Base-by-base conservation (phyloP, 2,888 invertebrate genomes). In the Tigriopus californicus region DNA sequence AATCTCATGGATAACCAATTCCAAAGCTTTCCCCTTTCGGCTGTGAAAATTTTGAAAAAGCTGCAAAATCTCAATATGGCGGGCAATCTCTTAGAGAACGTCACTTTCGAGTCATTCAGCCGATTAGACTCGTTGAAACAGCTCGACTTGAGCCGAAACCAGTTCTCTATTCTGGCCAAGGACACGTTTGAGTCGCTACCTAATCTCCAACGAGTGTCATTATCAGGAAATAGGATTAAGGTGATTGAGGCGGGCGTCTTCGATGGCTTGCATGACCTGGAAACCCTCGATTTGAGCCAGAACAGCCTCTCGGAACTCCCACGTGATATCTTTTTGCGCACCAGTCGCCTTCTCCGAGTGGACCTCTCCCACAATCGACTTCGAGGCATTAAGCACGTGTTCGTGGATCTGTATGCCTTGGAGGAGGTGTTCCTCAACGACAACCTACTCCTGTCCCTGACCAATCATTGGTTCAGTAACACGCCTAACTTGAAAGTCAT, bases 171-270 rank as follows among this genome's bases (percentile, higher is more conserved):
- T 41, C 18, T 54, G 18, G 18, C 25, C 41, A 54, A 33, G 54
- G 40, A 54, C 15, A 54, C 54, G 6, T 61, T 63, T 24, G 55
- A 60, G 18, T 55, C 55, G 10, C 46, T 59, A 20, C 58, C 63
- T 22, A 63, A 63, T 48, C 52, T 64, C 20, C 57, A 61, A 41
- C 62, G 63, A 20, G 56, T 64, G 11, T 61, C 63, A 44, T 61
- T 64, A 5, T 62, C 63, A 41, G 61, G 64, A 41, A 64, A 64
- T 58, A 62, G 61, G 40, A 61, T 64, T 42, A 60, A 62, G 42
- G 55, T 46, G 13, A 59, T 64, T 20, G 63, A 63, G 58, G 60
- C 61, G 44, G 62, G 61, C 22, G 61, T 63, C 18, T 64, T 64
- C 53, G 60, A 48, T 18, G 60, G 59, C 46, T 58, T 61, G 49